Conservation (phyloP, 2,113 vertebrate genomes). For the Dicrurus megarhynchus region DNA sequence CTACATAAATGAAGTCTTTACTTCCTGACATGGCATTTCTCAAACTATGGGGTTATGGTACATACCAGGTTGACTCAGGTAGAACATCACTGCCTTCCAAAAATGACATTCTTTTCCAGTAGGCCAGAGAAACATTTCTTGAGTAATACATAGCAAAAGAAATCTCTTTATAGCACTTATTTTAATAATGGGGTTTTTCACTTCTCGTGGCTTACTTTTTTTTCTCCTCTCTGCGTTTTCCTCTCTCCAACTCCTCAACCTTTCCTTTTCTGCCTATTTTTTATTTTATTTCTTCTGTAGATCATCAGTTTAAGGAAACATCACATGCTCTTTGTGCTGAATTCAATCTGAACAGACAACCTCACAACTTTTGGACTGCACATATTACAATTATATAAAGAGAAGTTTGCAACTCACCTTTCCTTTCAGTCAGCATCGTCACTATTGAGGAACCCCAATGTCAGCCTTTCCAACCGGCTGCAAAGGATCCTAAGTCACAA, state of each 20-base stretch:
- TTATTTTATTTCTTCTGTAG: not conserved
- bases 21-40: constrained; percentile 21
- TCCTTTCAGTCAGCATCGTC: not conserved
- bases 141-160: not conserved
- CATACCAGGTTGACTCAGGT: not conserved
- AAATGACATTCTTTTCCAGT: constrained; percentile 1
- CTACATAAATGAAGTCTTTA: not conserved
- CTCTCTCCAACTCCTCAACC: not conserved
- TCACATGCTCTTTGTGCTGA: not conserved
- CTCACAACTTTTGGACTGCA: not conserved
- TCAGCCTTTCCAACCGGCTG: not conserved
- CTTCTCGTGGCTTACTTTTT: not conserved
- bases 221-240: not conserved
- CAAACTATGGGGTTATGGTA: not conserved
- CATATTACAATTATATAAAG: not conserved
- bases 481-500: not conserved
- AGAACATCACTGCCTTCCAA: not conserved
- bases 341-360: not conserved
- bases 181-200: not conserved
- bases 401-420: not conserved
- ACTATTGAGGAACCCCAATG: not conserved
- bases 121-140: not conserved
- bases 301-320: not conserved
- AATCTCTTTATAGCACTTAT: not conserved
- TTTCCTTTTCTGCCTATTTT: not conserved